These are phyloP conservation scores for Acanthaster planci DNA, from an alignment of 35 echinoderm and acorn worm genomes.

Conservation along the genomic window DNA sequence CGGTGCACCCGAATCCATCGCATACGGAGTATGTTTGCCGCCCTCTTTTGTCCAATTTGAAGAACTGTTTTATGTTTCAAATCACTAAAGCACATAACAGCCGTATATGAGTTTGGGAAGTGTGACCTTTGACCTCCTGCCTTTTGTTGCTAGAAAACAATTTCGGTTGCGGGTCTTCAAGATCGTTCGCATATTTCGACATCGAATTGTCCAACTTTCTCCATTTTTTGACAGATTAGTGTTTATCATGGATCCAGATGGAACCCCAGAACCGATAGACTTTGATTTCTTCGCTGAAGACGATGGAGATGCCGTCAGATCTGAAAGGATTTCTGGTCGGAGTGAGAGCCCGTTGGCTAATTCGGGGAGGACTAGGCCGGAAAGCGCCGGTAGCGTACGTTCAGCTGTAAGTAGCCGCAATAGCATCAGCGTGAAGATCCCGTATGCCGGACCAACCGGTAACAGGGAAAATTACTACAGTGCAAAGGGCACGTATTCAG, in stretches of 20 bases:
- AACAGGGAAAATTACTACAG: constrained; percentile 23
- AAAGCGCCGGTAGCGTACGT: constrained; percentile 37
- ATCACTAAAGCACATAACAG: no score
- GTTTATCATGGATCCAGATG: constrained; percentile 48
- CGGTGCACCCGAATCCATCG: no score
- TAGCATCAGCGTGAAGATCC: constrained; percentile 79
- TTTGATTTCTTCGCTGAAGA: constrained; percentile 88
- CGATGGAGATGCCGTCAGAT: neutral
- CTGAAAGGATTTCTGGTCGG: neutral
- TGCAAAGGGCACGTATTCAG: constrained; percentile 4
- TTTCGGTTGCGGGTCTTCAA: constrained; percentile 1
- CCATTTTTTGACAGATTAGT: neutral
- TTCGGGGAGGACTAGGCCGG: constrained; percentile 1
- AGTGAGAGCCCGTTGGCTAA: neutral
- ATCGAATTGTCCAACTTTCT: neutral
- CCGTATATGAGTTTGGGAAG: no score
- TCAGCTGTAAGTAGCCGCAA: constrained; percentile 71
- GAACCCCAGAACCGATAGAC: constrained; percentile 69
- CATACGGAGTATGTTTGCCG: no score
- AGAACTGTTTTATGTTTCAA: no score
- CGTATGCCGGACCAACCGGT: constrained; percentile 50
- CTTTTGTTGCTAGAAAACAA: constrained; percentile 29
- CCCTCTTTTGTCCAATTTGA: no score
- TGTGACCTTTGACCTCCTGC: neutral
- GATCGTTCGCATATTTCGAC: neutral